Percentiles rank a stretch among this genome's conserved stretches.
These are phyloP conservation scores for Trissolcus basalis DNA, from an alignment of 1,140 invertebrate genomes.

Conservation along the genomic window DNA sequence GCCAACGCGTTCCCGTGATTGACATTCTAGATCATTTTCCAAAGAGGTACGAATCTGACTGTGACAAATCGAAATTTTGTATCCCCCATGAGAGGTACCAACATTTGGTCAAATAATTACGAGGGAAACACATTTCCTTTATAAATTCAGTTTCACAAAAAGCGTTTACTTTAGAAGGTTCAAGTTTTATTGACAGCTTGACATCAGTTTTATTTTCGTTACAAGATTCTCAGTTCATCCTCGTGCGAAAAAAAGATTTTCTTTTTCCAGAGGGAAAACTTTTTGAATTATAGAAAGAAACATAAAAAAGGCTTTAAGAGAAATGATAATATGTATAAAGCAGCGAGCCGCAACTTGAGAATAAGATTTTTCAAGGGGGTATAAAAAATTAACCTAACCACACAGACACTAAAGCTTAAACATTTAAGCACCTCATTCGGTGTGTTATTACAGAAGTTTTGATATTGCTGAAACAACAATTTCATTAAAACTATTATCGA, in stretches of 20 bases:
- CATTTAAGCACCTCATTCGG: constrained; percentile 40
- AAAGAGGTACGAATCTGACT: constrained; percentile 9
- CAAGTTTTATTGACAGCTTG: too few relatives aligned
- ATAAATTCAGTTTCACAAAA: too few relatives aligned
- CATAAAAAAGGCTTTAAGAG: too few relatives aligned
- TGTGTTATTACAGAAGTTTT: constrained; percentile 33
- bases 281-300: too few relatives aligned
- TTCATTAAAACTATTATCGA: constrained; percentile 47
- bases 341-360: background rate
- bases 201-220: too few relatives aligned
- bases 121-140: constrained; percentile 6
- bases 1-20: constrained; percentile 26
- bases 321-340: too few relatives aligned
- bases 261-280: too few relatives aligned
- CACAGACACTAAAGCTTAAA: constrained; percentile 11
- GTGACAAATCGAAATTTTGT: constrained; percentile 46
- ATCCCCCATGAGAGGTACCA: background rate
- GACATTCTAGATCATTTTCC: constrained; percentile 36
- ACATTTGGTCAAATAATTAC: constrained; percentile 19
- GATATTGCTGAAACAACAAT: constrained; percentile 28
- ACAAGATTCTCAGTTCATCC: too few relatives aligned
- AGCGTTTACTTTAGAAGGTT: background rate
- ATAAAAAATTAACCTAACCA: constrained; percentile 39
- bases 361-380: constrained; percentile 31
- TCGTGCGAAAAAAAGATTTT: too few relatives aligned